A percentile compares a stretch with the other conserved stretches of the same genome.
Conservation (phyloP, 2,888 invertebrate genomes). For the Hemicrepidius hirtus region DNA sequence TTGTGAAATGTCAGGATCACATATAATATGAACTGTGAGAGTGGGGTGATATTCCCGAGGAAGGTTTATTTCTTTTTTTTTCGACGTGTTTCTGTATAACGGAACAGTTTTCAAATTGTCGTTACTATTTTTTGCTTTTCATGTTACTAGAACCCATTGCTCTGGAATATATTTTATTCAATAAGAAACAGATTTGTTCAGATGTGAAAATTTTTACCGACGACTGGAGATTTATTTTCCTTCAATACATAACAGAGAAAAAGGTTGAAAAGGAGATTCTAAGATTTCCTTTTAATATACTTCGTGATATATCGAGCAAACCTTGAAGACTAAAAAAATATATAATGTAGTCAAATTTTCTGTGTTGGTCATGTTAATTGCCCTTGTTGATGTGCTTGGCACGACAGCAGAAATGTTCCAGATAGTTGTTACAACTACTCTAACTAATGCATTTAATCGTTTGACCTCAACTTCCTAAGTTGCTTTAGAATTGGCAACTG, state of each 20-base stretch:
- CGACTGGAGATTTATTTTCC: no score
- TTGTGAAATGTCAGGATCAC: conserved; percentile 13
- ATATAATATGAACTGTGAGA: conserved; percentile 14
- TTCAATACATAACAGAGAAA: no score
- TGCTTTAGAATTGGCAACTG: conserved; percentile 26
- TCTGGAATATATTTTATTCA: conserved; percentile 1
- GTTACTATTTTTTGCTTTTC: background rate
- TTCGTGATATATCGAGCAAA: no score
- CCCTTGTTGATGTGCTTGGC: conserved; percentile 21
- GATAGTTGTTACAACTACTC: conserved; percentile 34
- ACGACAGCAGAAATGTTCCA: conserved; percentile 31
- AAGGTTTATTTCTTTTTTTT: conserved; percentile 7
- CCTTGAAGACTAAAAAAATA: no score
- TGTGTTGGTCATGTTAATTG: conserved; percentile 20
- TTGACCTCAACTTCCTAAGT: conserved; percentile 34
- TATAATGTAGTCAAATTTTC: no score
- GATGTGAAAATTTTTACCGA: no score
- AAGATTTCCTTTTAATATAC: no score
- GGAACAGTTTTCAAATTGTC: conserved; percentile 7
- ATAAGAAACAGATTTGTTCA: background rate
- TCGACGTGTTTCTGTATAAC: background rate
- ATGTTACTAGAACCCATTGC: background rate
- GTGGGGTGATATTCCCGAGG: background rate
- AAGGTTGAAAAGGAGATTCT: no score
- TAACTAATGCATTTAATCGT: conserved; percentile 37